A percentile compares a stretch with the other conserved stretches of the same genome.
Evolutionary conservation across 2,888 invertebrate genomes (phyloP).

Genomic region (Beris chalybata): DNA sequence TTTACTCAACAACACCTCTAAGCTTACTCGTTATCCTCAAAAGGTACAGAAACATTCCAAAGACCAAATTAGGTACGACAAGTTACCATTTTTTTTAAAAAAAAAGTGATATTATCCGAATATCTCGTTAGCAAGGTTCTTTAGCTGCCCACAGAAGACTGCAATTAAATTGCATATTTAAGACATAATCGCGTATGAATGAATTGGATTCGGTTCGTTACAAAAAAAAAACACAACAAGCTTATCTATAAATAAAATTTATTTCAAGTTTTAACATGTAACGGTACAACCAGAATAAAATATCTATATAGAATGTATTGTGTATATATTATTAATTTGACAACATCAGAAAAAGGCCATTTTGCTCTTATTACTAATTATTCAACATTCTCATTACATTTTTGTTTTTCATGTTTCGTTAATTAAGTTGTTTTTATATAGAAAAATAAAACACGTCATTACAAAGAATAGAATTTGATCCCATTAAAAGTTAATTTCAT

Average conservation of each 20-base stretch:
- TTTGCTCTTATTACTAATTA: conserved; percentile 20
- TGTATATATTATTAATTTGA: conserved; percentile 29
- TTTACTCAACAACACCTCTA: too few relatives aligned
- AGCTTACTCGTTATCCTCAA: too few relatives aligned
- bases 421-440: conserved; percentile 6
- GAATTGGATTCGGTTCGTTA: too few relatives aligned
- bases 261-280: conserved; percentile 36
- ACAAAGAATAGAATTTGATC: conserved; percentile 6
- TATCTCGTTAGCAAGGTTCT: too few relatives aligned
- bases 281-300: conserved; percentile 38
- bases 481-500: conserved; percentile 1
- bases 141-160: too few relatives aligned
- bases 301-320: conserved; percentile 9
- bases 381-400: background rate
- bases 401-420: too few relatives aligned
- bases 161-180: too few relatives aligned
- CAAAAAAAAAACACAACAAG: conserved; percentile 35
- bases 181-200: too few relatives aligned
- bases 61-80: too few relatives aligned
- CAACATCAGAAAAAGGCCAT: conserved; percentile 29
- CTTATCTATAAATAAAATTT: conserved; percentile 30
- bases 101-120: too few relatives aligned
- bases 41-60: too few relatives aligned
- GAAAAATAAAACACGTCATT: conserved; percentile 2
- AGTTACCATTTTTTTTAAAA: too few relatives aligned